phyloP scores from a whole-genome alignment of 2,797 vertebrate species.

The Orientallactaga sibirica region DNA sequence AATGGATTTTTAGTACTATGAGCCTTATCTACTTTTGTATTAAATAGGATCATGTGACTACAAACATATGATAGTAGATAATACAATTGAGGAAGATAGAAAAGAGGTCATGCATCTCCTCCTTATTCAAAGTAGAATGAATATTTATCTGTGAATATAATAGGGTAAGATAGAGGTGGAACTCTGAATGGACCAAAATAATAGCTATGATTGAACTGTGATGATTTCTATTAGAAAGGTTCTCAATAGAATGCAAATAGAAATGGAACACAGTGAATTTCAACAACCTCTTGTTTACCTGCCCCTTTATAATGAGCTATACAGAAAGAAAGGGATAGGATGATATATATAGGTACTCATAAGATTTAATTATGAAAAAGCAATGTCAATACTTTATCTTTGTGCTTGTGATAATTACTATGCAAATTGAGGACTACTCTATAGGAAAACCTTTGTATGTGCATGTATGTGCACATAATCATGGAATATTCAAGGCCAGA shows the following conservation, averaged over 20 bases:
- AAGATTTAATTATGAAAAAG: constrained; percentile 70
- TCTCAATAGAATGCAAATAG: constrained; percentile 61
- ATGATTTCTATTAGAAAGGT: constrained; percentile 60
- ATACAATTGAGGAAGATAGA: constrained; percentile 6
- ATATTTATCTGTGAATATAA: constrained; percentile 52
- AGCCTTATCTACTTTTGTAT: neutral
- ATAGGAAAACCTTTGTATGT: constrained; percentile 61
- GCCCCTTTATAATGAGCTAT: constrained; percentile 50
- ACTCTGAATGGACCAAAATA: constrained; percentile 47
- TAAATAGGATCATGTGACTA: neutral
- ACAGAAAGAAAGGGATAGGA: constrained; percentile 42
- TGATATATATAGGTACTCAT: constrained; percentile 57
- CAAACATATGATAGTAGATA: neutral
- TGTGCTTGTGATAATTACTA: constrained; percentile 66
- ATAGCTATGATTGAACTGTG: constrained; percentile 47
- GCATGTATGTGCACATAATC: constrained; percentile 50
- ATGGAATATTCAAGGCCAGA: constrained; percentile 53
- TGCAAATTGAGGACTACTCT: constrained; percentile 62
- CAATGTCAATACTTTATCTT: constrained; percentile 61
- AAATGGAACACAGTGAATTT: constrained; percentile 44
- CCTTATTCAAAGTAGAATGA: neutral
- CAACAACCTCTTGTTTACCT: constrained; percentile 51
- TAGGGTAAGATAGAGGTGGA: constrained; percentile 18
- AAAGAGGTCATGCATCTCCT: neutral
- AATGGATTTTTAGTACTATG: neutral